Evolutionary conservation across 2,113 vertebrate genomes (phyloP).

Genomic region (Sander vitreus): DNA sequence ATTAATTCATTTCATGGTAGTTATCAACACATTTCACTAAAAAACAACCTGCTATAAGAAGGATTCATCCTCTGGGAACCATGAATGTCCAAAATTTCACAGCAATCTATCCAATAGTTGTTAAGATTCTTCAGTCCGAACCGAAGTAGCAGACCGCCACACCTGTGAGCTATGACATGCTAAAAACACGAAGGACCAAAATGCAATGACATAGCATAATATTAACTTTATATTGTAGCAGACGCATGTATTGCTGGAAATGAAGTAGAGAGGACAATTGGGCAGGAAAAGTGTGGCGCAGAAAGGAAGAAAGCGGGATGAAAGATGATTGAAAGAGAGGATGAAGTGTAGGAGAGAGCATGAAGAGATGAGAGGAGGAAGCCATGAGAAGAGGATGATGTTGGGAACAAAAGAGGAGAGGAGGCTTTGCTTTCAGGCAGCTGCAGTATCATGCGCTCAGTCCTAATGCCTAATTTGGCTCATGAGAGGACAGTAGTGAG

Average conservation of each 20-base stretch:
- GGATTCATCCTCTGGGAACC: neutral
- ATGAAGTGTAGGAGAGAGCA: conserved; percentile 5
- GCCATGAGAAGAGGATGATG: conserved; percentile 39
- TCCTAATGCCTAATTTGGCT: conserved; percentile 54
- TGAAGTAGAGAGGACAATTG: neutral
- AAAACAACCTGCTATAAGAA: neutral
- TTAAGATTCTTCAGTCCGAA: too few relatives aligned
- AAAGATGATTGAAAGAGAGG: neutral
- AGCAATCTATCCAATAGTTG: too few relatives aligned
- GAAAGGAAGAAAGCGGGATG: neutral
- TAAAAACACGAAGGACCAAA: neutral
- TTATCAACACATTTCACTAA: neutral
- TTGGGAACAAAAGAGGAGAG: conserved; percentile 30
- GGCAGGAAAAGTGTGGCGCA: neutral
- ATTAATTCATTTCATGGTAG: neutral
- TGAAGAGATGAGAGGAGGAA: conserved; percentile 39
- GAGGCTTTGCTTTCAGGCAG: conserved; percentile 38
- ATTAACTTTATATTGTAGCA: neutral
- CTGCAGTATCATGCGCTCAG: conserved; percentile 45
- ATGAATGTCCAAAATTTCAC: neutral
- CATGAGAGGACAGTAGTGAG: conserved; percentile 33
- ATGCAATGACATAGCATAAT: neutral
- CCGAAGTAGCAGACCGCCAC: too few relatives aligned
- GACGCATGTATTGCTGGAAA: neutral
- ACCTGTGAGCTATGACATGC: neutral